Percentiles rank a stretch among this genome's conserved stretches.
Evolutionary conservation across 2,888 invertebrate genomes (phyloP).

Genomic region (Leptinotarsa juncta): DNA sequence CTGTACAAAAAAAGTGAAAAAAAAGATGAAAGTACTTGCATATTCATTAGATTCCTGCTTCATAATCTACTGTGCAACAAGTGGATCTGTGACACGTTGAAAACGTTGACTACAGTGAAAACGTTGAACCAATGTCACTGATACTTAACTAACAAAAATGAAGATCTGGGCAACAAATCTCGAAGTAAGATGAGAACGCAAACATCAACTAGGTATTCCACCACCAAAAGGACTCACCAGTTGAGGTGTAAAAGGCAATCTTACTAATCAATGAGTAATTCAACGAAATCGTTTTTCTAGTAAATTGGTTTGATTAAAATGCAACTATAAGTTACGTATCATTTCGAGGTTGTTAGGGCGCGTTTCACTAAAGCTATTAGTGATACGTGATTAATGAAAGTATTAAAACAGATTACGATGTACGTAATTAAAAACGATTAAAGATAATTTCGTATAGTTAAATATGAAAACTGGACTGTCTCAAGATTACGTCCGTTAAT

Average conservation of each 20-base stretch:
- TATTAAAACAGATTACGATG: conserved; percentile 16
- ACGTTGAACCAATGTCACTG: too few relatives aligned
- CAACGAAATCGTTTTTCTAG: background rate
- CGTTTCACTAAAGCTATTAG: conserved; percentile 14
- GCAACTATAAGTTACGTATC: conserved; percentile 1
- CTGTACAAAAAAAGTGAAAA: too few relatives aligned
- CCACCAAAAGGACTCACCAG: too few relatives aligned
- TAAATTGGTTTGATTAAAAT: conserved; percentile 7
- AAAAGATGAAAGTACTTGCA: too few relatives aligned
- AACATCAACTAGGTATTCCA: too few relatives aligned
- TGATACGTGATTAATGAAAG: conserved; percentile 11
- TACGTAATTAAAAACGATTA: conserved; percentile 13
- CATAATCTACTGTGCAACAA: too few relatives aligned
- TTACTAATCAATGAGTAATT: background rate
- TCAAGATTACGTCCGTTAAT: background rate
- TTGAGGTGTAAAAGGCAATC: background rate
- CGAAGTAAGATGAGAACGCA: too few relatives aligned
- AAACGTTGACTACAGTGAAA: too few relatives aligned
- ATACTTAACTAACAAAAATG: too few relatives aligned
- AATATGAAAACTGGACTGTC: conserved; percentile 7
- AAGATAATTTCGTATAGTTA: conserved; percentile 10
- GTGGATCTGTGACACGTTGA: too few relatives aligned
- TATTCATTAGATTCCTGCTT: too few relatives aligned
- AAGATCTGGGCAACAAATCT: too few relatives aligned
- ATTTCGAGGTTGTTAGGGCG: background rate